Conservation (phyloP, 2,113 vertebrate species). For the Orcinus orca region DNA sequence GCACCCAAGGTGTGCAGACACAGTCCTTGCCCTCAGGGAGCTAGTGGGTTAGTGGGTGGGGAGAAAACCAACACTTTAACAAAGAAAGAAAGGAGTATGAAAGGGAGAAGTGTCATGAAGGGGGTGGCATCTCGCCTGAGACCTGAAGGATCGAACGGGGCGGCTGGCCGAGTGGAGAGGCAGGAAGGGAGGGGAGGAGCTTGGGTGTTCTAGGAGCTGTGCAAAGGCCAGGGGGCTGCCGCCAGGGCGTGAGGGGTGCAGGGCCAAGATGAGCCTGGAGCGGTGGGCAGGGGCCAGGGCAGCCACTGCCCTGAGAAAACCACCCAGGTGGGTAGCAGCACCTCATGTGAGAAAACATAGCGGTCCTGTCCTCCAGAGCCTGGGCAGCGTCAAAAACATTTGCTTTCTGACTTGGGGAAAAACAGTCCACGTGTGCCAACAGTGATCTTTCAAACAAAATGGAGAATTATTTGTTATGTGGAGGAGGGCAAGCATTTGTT, state of each 20-base stretch:
- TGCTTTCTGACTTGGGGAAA: not conserved
- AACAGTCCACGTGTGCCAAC: not conserved
- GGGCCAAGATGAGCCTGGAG: not conserved
- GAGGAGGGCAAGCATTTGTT: not conserved
- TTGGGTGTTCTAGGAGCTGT: fast-evolving
- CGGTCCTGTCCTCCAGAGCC: not conserved
- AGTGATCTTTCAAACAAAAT: not conserved
- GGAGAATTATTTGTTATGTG: not conserved
- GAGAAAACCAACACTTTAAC: not conserved
- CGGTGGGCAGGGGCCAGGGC: not conserved
- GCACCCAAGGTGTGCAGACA: fast-evolving
- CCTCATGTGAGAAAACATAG: not conserved
- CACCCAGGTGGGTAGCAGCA: not conserved
- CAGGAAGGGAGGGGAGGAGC: not conserved
- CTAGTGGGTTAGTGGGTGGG: not conserved
- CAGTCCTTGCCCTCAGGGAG: not conserved
- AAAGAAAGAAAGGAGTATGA: not conserved
- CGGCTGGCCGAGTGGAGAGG: not conserved
- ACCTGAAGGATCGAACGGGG: not conserved
- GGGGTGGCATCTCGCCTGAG: not conserved
- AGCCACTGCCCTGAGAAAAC: not conserved
- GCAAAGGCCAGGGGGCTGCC: not conserved
- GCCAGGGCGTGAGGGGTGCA: fast-evolving
- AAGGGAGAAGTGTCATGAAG: fast-evolving
- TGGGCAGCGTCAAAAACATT: not conserved